Evolutionary conservation across 1,140 invertebrate genomes (phyloP), one percentile per base, ranked within the genome.

Genomic region (Plectrocnemia conspersa): DNA sequence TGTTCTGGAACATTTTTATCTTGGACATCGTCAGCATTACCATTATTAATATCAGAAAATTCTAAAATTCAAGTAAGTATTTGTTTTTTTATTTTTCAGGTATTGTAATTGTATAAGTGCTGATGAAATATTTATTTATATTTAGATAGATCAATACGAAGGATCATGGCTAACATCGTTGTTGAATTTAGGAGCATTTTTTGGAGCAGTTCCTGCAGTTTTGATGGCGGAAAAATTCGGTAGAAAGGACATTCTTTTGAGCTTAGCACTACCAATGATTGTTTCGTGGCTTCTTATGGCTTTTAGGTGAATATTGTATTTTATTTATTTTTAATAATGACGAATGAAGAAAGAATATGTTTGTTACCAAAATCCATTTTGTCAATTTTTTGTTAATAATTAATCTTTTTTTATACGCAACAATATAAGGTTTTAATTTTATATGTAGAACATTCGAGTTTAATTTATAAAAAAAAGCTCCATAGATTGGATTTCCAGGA

Each of bases 161-260:
- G 72, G 68, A 0, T 77, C 78, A 0, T 81, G 79, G 79, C 71
- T 78, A 1, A 75, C 76, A 0, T 77, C 77, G 0, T 63, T 80
- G 0, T 59, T 80, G 0, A 76, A 76, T 27, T 66, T 82, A 3
- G 80, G 80, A 1, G 80, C 80, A 1, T 57, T 78, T 3, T 63
- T 72, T 19, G 77, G 80, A 0, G 77, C 79, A 0, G 68, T 82
- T 5, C 78, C 79, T 0, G 72, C 79, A 21, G 76, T 81, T 2
- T 75, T 77, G 22, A 66, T 80, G 13, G 79, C 83, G 0, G 82
- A 86, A 63, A 73, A 75, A 56, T 71, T 85, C 52, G 86, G 86
- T 2, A 69, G 84, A 7, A 86, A 82, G 71, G 73, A 69, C 35
- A 79, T 78, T 0, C 68, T 86, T 21, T 66, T 80, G 21, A 68